Evolutionary conservation across 2,113 vertebrate species (phyloP), one percentile per base, ranked within the genome.

Genomic region (Sitta europaea): DNA sequence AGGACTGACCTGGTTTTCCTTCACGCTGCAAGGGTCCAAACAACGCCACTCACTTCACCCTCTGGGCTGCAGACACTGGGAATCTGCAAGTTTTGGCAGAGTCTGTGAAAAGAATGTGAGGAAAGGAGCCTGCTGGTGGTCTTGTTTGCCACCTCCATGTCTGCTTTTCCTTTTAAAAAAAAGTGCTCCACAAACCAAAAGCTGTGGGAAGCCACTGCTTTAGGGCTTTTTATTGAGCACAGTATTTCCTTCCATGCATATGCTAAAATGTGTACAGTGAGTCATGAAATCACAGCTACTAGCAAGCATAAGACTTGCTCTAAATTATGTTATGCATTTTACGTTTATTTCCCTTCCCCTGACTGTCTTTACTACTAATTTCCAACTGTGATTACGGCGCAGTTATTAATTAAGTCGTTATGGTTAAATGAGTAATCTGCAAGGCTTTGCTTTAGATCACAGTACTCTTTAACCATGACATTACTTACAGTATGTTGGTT

Each of bases 401-500:
- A 51, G 72, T 68, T 90, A 67, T 91, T 95, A 94, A 89, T 94
- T 90, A 95, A 89, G 62, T 91, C 4, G 0, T 93, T 92, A 43
- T 18, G 67, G 35, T 73, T 95, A 93, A 77, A 63, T 88, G 88
- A 67, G 47, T 96, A 80, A 79, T 88, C 91, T 80, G 22, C 8
- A 8, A 83, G 50, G 72, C 73, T 65, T 70, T 90, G 45, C 63
- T 86, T 80, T 86, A 78, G n/a, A 88, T 90, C 16, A 10, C 43
- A 74, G 75, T 24, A 7, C 63, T 92, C 31, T 80, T 86, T 86
- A 91, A 62, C n/a, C 50, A 35, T 55, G 55, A 6, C 9, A 12
- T 70, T 79, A 83, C 77, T 95, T 96, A 59, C 1, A 54, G 24
- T 19, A 14, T 36, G 29, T 38, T 81, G 77, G 59, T 0, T 16